Evolutionary conservation across 2,888 invertebrate genomes (phyloP).

Genomic region (Tortricodes alternella): DNA sequence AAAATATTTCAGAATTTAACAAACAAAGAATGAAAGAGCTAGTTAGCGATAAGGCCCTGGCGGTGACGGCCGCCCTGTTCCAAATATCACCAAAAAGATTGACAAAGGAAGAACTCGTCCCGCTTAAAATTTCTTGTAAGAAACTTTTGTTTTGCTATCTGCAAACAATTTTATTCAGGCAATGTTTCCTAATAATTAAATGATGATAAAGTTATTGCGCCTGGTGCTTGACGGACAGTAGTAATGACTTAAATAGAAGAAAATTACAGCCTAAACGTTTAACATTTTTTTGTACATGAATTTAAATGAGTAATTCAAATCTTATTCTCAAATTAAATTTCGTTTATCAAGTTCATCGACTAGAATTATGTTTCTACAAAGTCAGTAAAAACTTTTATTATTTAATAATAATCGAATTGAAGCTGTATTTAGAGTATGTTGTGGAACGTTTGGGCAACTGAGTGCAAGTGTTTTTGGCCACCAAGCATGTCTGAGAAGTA

Average conservation of each 20-base stretch:
- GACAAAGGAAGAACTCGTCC: background rate
- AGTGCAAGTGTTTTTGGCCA: no score
- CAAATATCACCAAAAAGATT: conserved; percentile 5
- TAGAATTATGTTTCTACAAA: no score
- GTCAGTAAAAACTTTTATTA: no score
- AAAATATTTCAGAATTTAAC: conserved; percentile 23
- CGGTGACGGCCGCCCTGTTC: conserved; percentile 38
- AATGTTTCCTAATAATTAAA: conserved; percentile 2
- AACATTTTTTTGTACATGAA: no score
- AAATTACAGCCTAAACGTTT: background rate
- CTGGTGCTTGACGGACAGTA: conserved; percentile 2
- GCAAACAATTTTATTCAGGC: conserved; percentile 1
- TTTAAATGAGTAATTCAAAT: no score
- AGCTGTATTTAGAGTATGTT: no score
- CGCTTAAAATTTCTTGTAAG: background rate
- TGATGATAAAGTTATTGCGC: conserved; percentile 4
- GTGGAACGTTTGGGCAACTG: no score
- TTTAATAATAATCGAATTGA: no score
- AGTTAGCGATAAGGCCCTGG: conserved; percentile 43
- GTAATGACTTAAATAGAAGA: background rate
- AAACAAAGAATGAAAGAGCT: conserved; percentile 40
- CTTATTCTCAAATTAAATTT: no score
- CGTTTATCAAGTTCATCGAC: no score
- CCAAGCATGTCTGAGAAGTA: no score
- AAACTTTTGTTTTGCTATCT: conserved; percentile 6